Conservation (phyloP, 2,888 invertebrate species). For the Girardia tigrina region DNA sequence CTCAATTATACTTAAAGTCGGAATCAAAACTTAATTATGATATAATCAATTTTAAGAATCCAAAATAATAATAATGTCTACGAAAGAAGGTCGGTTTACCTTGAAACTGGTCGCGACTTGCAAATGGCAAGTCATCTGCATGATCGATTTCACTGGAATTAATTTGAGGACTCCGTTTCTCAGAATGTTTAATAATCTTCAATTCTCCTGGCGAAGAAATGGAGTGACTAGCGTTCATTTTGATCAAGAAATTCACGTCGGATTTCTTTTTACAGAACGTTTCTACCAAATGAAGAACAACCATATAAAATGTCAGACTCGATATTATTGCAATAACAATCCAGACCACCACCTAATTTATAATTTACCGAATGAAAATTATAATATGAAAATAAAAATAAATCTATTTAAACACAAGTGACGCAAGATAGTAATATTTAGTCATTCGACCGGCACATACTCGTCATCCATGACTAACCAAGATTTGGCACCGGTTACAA, state of each 20-base stretch:
- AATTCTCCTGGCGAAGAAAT: neutral
- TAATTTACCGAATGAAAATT: too few relatives aligned
- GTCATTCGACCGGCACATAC: too few relatives aligned
- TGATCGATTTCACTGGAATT: neutral
- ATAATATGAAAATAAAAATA: too few relatives aligned
- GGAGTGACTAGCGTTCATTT: neutral
- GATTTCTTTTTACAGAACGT: constrained; percentile 8
- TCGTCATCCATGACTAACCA: too few relatives aligned
- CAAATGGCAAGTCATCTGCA: neutral
- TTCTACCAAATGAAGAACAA: neutral
- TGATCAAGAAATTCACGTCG: neutral
- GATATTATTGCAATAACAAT: neutral
- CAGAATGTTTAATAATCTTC: neutral
- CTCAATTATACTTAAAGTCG: too few relatives aligned
- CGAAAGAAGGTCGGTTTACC: too few relatives aligned
- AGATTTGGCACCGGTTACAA: too few relatives aligned
- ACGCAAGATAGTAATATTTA: too few relatives aligned
- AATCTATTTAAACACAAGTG: too few relatives aligned
- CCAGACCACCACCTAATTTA: neutral
- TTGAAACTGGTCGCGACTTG: neutral
- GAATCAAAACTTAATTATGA: too few relatives aligned
- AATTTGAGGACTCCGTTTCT: neutral
- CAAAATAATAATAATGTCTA: too few relatives aligned
- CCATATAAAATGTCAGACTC: neutral
- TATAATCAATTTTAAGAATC: too few relatives aligned